Base-by-base conservation (phyloP, 1,140 invertebrate genomes). In the Sycophila sp. region DNA sequence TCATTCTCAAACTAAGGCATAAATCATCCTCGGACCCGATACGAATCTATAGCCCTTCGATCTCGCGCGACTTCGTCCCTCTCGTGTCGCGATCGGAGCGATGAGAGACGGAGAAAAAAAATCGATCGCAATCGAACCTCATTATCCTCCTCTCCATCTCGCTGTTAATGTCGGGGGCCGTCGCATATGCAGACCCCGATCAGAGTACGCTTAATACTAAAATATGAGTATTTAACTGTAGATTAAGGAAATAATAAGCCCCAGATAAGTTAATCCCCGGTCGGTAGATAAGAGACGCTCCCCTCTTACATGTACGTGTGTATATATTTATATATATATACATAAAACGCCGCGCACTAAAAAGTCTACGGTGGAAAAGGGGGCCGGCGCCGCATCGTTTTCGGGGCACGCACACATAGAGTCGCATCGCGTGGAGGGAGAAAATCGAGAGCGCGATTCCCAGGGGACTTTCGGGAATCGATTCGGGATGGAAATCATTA, bases 401-500 rank as follows among this genome's bases (percentile, higher is more conserved):
- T 60, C 28, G 58, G 76, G 77, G 64, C 72, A 74, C 79, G 72
- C 77, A 78, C 60, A 69, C 34, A 62, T 71, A 65, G 74, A 56
- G 65, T 75, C 15, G 38, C 38, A 60, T 24, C 22, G 22, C 19
- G 5, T 38, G 24, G 38, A 19, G 49, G 42, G 58, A 63, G 42
- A 47, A 24, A 68, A 59, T 58, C 30, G 28, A 26, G 22, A 47
- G 53, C 4, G n/a, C 11, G 60, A 56, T 64, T 85, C 85, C 80
- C 84, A 84, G 74, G 84, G 79, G 83, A 84, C 73, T 80, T 81
- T 81, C 58, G 58, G 72, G 73, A 86, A 85, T 86, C 84, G 83
- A 86, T 86, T 86, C 78, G 81, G 77, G 78, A 85, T 84, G 81
- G 82, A 85, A 86, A 85, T 86, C 84, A 85, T 86, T 85, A 85